Percentiles rank a stretch among this genome's conserved stretches.
These are phyloP conservation scores for Nomada fucata DNA, from an alignment of 2,888 invertebrate species.

Conservation along the genomic window DNA sequence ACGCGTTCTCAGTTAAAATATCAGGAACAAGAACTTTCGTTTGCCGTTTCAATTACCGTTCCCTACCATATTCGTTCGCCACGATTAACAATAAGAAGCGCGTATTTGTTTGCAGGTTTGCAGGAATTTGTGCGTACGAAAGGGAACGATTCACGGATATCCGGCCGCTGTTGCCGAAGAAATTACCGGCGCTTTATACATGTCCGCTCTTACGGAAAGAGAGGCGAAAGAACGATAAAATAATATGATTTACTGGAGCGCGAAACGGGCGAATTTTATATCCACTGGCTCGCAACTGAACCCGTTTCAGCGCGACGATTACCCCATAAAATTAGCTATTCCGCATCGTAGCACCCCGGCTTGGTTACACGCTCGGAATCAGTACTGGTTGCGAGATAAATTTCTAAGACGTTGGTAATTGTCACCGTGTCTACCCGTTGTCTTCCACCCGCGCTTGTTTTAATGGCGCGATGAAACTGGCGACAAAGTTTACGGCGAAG, in stretches of 20 bases:
- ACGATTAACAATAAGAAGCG: neutral
- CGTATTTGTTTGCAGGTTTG: neutral
- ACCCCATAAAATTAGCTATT: slow-evolving; percentile 51
- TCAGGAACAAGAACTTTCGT: neutral
- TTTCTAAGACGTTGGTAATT: slow-evolving; percentile 31
- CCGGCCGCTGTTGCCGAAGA: neutral
- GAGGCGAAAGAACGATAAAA: slow-evolving; percentile 18
- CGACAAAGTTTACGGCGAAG: slow-evolving; percentile 1
- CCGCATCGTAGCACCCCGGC: slow-evolving; percentile 27
- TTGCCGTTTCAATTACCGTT: neutral
- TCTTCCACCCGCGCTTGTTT: neutral
- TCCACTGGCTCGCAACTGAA: slow-evolving; percentile 33
- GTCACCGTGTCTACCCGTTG: neutral
- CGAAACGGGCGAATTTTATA: slow-evolving; percentile 45
- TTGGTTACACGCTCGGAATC: slow-evolving; percentile 40
- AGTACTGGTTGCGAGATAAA: slow-evolving; percentile 31
- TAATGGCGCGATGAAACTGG: slow-evolving; percentile 22
- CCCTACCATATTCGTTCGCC: neutral
- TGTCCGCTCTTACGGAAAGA: too few relatives aligned
- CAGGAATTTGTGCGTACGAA: neutral
- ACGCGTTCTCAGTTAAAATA: too few relatives aligned
- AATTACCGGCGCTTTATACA: neutral
- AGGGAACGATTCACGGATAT: neutral
- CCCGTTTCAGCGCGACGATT: slow-evolving; percentile 43
- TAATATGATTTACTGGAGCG: slow-evolving; percentile 47